Percentiles rank a stretch among this genome's conserved stretches.
Evolutionary conservation across 2,113 vertebrate species (phyloP).

Genomic region (Taxidea taxus): DNA sequence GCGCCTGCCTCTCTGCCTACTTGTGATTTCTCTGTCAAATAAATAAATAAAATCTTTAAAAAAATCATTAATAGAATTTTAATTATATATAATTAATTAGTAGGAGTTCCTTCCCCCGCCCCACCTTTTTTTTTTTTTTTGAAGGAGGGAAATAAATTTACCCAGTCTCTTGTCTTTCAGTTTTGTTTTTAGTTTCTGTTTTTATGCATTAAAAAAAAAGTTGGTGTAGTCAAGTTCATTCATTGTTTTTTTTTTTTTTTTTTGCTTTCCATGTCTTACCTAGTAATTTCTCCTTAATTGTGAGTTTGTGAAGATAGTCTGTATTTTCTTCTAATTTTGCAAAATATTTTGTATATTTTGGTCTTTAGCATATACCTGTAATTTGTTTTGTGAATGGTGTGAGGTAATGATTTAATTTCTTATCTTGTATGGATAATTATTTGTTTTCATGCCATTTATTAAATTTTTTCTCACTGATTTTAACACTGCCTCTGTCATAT

Average conservation of each 20-base stretch:
- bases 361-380: not conserved
- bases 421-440: not conserved
- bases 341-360: not conserved
- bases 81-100: not conserved
- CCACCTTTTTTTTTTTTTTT: not conserved
- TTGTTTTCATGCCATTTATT: not conserved
- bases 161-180: not conserved
- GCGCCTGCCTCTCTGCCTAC: no score
- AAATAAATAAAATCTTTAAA: no score
- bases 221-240: not conserved
- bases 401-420: not conserved
- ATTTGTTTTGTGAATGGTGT: not conserved
- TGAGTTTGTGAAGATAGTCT: not conserved
- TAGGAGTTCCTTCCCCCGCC: not conserved
- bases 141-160: not conserved
- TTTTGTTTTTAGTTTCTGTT: not conserved
- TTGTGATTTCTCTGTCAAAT: no score
- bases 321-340: not conserved
- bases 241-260: not conserved
- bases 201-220: not conserved
- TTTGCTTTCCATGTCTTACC: not conserved
- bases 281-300: not conserved
- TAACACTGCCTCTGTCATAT: not conserved
- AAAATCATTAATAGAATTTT: conserved; percentile 11
- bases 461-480: not conserved